A percentile compares a stretch with the other conserved stretches of the same genome.
These are phyloP conservation scores for Halotydeus destructor DNA, from an alignment of 1,140 invertebrate species.

Conservation along the genomic window DNA sequence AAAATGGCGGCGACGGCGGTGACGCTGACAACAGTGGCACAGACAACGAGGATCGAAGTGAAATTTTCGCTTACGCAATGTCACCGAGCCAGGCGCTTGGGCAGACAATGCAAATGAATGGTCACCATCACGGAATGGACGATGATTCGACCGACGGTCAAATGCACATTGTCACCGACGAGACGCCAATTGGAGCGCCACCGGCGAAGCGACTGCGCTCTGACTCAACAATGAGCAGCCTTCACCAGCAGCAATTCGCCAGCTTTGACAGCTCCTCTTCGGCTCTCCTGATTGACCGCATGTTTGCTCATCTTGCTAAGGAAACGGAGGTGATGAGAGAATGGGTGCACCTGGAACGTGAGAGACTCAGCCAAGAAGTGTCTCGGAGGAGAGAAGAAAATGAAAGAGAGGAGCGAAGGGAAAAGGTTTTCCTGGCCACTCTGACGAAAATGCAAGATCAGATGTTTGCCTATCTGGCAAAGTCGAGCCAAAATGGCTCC, in stretches of 20 bases:
- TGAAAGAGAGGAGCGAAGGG: constrained; percentile 12
- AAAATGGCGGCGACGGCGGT: background rate
- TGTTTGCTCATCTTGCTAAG: constrained; percentile 13
- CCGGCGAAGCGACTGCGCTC: background rate
- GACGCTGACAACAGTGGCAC: constrained; percentile 5
- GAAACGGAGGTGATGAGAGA: constrained; percentile 15
- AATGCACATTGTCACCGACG: background rate
- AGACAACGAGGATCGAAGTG: constrained; percentile 9
- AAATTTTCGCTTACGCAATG: constrained; percentile 12
- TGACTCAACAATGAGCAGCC: background rate
- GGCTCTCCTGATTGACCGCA: constrained; percentile 14
- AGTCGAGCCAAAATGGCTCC: too few species aligned
- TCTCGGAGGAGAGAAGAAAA: constrained; percentile 11
- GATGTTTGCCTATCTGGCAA: constrained; percentile 7
- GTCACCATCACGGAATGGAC: background rate
- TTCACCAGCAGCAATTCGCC: background rate
- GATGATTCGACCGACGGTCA: background rate
- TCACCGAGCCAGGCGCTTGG: constrained; percentile 8
- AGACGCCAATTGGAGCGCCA: background rate
- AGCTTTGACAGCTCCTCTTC: constrained; percentile 3
- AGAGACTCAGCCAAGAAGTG: constrained; percentile 11
- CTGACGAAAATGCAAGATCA: constrained; percentile 12
- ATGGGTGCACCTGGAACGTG: constrained; percentile 14
- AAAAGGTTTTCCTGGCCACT: constrained; percentile 8
- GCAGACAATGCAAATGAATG: background rate